Conservation (phyloP, 2,113 vertebrate species). For the Pardalotus punctatus region DNA sequence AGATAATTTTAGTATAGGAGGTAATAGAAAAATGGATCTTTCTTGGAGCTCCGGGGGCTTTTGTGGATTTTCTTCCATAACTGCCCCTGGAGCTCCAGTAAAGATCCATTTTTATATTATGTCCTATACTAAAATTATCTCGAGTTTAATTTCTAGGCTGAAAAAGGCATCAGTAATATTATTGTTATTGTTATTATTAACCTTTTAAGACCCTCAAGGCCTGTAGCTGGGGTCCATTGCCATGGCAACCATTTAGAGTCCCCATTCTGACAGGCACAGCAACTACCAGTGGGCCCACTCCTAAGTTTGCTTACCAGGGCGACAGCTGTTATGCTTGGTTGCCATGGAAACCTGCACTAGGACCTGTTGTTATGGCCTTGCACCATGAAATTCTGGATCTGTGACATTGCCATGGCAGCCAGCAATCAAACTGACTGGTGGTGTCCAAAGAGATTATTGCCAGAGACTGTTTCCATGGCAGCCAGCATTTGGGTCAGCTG, state of each 20-base stretch:
- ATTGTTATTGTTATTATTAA: too few species aligned
- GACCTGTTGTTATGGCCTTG: not conserved
- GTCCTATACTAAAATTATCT: too few species aligned
- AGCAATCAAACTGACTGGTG: not conserved
- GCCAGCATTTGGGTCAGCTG: not conserved
- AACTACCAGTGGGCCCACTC: not conserved
- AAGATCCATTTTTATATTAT: too few species aligned
- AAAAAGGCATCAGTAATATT: too few species aligned
- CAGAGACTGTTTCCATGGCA: not conserved
- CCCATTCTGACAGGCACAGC: not conserved
- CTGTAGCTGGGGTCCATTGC: not conserved
- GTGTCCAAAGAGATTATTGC: not conserved
- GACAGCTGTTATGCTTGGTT: not conserved
- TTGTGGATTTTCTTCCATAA: too few species aligned
- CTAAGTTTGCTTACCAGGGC: not conserved
- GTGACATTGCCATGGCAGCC: not conserved
- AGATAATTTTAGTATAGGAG: too few species aligned
- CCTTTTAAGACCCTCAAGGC: not conserved
- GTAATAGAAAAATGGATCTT: too few species aligned
- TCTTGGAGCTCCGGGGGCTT: too few species aligned
- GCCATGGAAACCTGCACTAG: not conserved
- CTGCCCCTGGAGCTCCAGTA: too few species aligned
- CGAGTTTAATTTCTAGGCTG: too few species aligned
- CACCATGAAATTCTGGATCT: not conserved
- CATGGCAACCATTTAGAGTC: not conserved